Base-by-base conservation (phyloP, 2,113 vertebrate species). In the Loxodonta africana region DNA sequence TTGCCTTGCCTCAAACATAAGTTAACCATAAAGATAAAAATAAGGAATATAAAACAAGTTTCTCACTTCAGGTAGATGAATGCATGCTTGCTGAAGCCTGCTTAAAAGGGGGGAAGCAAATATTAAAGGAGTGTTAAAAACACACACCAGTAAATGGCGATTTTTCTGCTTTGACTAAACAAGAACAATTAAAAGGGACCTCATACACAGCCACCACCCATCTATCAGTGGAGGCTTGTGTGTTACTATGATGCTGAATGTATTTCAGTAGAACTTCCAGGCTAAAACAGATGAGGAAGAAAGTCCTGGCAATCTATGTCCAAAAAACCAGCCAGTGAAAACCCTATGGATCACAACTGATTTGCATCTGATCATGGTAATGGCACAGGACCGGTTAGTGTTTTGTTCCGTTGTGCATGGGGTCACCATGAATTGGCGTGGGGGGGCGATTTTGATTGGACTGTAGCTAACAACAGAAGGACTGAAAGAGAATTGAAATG, bases 1-100 rank as follows among this genome's bases (percentile, higher is more conserved):
- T 95, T 82, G 51, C 60, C 83, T 84, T 88, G 60, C 71, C 85
- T 95, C 28, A 37, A 28, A 20, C 37, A 51, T 33, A 77, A 44
- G 28, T 83, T 95, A 86, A 74, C 37, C 30, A 17, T 67, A 51
- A 91, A 83, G 83, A 62, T 77, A 78, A 88, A n/a, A 90, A 93
- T 28, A 91, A 88, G 73, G 11, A 82, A 90, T 77, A 57, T 26
- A 83, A 90, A 94, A 71, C 14, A 85, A 91, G 21, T 57, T 69
- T 30, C 60, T 97, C 44, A 84, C 11, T 78, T 26, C 28, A 82
- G 84, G 44, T 44, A 86, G 53, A 41, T 33, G 67, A 6, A 41
- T 41, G 0, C 21, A 30, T 46, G 46, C 37, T 20, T 74, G 48
- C 57, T 25, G 44, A 30, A 44, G 21, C 33, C 65, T 91, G 20